phyloP scores from a whole-genome alignment of 2,113 vertebrate genomes.

The Corythaeola cristata region DNA sequence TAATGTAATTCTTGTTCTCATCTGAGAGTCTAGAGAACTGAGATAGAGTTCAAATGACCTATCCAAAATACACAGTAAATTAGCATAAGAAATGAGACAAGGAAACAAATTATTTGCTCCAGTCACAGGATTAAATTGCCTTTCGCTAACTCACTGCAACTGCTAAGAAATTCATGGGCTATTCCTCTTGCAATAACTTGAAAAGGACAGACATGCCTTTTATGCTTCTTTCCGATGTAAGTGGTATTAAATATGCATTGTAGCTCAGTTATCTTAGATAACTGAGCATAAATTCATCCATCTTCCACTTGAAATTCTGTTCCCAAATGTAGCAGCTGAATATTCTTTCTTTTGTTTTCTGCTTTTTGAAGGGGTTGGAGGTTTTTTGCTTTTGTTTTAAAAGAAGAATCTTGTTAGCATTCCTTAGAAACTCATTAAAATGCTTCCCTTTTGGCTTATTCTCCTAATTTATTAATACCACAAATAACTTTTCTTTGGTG shows the following conservation, averaged over 20 bases:
- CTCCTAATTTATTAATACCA: slow-evolving; percentile 67
- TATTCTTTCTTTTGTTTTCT: slow-evolving; percentile 32
- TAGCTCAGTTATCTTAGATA: slow-evolving; percentile 15
- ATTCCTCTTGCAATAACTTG: slow-evolving; percentile 32
- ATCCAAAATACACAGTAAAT: slow-evolving; percentile 11
- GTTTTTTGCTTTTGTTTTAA: slow-evolving; percentile 34
- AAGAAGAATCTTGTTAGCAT: slow-evolving; percentile 32
- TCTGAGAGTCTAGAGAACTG: not conserved
- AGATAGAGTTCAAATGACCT: not conserved
- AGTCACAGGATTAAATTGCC: slow-evolving; percentile 10
- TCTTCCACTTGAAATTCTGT: slow-evolving; percentile 20
- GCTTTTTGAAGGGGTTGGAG: not conserved
- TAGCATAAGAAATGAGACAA: slow-evolving; percentile 4
- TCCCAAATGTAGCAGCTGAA: slow-evolving; percentile 19
- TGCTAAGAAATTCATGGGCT: slow-evolving; percentile 56
- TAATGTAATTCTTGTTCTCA: not conserved
- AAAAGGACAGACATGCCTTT: slow-evolving; percentile 24
- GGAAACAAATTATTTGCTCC: slow-evolving; percentile 27
- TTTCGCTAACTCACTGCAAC: slow-evolving; percentile 3
- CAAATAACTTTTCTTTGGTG: slow-evolving; percentile 65
- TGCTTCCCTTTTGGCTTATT: slow-evolving; percentile 69
- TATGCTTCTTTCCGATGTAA: not conserved
- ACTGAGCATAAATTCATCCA: slow-evolving; percentile 14
- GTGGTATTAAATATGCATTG: not conserved
- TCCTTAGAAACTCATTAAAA: slow-evolving; percentile 69